Percentiles rank a stretch among this genome's conserved stretches.
These are phyloP conservation scores for Onychorhynchus coronatus DNA, from an alignment of 2,113 vertebrate species.

Conservation along the genomic window DNA sequence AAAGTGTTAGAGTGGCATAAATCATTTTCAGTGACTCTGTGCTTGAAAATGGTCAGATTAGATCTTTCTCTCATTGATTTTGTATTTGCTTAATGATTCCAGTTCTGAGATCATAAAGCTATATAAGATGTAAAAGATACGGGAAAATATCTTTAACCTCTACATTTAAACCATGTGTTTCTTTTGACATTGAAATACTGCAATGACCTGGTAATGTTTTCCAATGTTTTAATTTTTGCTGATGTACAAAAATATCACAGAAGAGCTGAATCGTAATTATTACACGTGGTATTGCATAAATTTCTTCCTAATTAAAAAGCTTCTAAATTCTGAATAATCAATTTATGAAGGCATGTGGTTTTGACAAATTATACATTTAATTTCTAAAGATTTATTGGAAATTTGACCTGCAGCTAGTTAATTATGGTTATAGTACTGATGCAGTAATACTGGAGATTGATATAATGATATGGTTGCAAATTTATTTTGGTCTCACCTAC, in stretches of 20 bases:
- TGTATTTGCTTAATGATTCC: conserved; percentile 72
- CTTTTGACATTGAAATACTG: conserved; percentile 77
- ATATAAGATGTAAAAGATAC: conserved; percentile 68
- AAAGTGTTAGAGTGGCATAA: conserved; percentile 65
- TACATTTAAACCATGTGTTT: conserved; percentile 69
- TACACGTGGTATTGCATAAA: conserved; percentile 77
- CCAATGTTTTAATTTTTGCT: conserved; percentile 80
- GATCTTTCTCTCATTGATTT: conserved; percentile 70
- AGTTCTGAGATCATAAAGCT: conserved; percentile 58
- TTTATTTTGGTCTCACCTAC: conserved; percentile 65
- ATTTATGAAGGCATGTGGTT: conserved; percentile 77
- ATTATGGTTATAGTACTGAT: conserved; percentile 72
- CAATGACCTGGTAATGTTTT: conserved; percentile 75
- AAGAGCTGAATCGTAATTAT: conserved; percentile 80
- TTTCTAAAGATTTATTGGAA: conserved; percentile 80
- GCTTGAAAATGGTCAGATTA: conserved; percentile 40
- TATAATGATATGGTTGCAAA: conserved; percentile 61
- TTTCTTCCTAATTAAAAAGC: conserved; percentile 83
- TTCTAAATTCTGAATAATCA: conserved; percentile 83
- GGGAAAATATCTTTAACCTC: conserved; percentile 73
- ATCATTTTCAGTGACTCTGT: conserved; percentile 44
- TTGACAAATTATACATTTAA: conserved; percentile 80
- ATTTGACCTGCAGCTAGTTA: conserved; percentile 74
- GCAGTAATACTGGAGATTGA: conserved; percentile 67
- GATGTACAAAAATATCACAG: conserved; percentile 75